Evolutionary conservation across 1,140 invertebrate genomes (phyloP).

Genomic region (Temnothorax nylanderi): DNA sequence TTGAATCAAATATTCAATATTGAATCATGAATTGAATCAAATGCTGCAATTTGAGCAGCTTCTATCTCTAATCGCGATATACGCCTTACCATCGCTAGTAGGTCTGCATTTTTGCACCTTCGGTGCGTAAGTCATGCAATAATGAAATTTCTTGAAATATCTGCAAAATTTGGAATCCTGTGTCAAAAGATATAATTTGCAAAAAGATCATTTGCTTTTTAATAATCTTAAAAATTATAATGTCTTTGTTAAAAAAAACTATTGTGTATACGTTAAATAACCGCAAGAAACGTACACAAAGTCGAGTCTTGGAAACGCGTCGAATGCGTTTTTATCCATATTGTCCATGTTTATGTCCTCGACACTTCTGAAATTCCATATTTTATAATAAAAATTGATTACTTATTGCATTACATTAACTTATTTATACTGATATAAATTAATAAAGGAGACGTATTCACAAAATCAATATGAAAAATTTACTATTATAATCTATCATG

Average conservation of each 20-base stretch:
- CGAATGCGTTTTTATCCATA: conserved; percentile 86
- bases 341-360: conserved; percentile 87
- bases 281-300: conserved; percentile 83
- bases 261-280: neutral
- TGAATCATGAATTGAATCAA: conserved; percentile 10
- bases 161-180: conserved; percentile 79
- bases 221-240: neutral
- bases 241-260: neutral
- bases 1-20: conserved; percentile 35
- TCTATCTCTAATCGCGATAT: conserved; percentile 15
- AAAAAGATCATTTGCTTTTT: neutral
- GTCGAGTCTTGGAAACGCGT: conserved; percentile 84
- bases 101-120: conserved; percentile 88
- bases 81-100: conserved; percentile 88
- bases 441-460: neutral
- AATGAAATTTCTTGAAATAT: conserved; percentile 90
- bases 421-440: conserved; percentile 20
- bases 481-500: neutral
- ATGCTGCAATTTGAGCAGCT: neutral
- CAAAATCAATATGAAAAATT: conserved; percentile 10
- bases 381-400: neutral
- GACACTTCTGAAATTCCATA: conserved; percentile 80
- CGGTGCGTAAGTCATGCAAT: conserved; percentile 89
- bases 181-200: neutral
- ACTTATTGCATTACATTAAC: neutral